phyloP scores from a whole-genome alignment of 2,113 vertebrate genomes.

The Progne subis region DNA sequence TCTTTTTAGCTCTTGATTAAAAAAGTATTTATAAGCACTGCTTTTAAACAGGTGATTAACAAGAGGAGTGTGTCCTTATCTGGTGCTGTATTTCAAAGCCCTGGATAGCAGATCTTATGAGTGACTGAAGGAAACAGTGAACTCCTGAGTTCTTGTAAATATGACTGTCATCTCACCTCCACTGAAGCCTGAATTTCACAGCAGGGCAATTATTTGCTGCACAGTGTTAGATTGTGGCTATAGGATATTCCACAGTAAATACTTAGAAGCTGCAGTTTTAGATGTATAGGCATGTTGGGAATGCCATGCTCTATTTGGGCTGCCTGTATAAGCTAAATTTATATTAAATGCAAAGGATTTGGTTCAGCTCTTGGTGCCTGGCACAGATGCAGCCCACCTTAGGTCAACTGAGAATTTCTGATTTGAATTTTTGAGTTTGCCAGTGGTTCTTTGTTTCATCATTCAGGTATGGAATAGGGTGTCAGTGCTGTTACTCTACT shows the following conservation, averaged over 20 bases:
- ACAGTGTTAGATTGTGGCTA: neutral
- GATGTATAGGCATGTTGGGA: neutral
- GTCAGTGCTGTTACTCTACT: neutral
- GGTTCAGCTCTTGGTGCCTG: neutral
- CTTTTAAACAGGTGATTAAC: neutral
- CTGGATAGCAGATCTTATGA: neutral
- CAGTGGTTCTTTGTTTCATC: neutral
- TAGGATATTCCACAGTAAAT: neutral
- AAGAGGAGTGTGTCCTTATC: neutral
- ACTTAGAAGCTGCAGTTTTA: neutral
- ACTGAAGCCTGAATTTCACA: neutral
- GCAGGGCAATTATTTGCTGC: neutral
- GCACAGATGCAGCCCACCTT: neutral
- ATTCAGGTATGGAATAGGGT: neutral
- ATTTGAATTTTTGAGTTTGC: neutral
- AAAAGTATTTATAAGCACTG: neutral
- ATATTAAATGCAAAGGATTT: neutral
- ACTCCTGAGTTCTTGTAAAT: neutral
- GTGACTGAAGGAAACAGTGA: neutral
- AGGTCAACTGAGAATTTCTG: neutral
- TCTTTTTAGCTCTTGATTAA: neutral
- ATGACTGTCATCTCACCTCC: neutral
- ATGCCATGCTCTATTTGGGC: neutral
- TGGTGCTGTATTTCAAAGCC: neutral
- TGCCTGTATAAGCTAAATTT: neutral